Evolutionary conservation across 2,797 vertebrate species (phyloP), one percentile per base, ranked within the genome.

Genomic region (Poecilia velifera): DNA sequence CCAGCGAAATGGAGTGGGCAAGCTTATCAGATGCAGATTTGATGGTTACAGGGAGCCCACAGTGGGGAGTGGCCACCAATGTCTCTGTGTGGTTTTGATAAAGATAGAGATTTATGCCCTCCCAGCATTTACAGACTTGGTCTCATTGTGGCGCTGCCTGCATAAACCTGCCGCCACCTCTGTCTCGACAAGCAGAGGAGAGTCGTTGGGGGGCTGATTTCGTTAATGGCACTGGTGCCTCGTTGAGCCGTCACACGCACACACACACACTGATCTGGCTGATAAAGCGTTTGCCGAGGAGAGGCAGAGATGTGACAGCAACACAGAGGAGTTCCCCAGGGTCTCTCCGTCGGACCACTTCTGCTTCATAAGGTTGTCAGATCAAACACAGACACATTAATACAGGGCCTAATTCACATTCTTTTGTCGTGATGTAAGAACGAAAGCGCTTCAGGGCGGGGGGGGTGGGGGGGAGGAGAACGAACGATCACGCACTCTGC

Each of bases 101-200:
- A 96, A 95, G 89, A 28, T 64, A 77, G 93, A 96, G 95, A 97
- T 97, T 97, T 97, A 97, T 96, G 96, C 95, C 95, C 96, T 80
- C 85, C 93, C 92, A 95, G 81, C 93, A 87, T 97, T 97, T 97
- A 96, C 83, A 93, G 94, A 95, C 93, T 95, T 94, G 90, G 85
- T 91, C 92, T 41, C 92, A 87, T 87, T 93, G 95, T 88, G 90
- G 94, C 92, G 87, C 94, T 96, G 95, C 96, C 94, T 95, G 94
- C 96, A 94, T 93, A 95, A 95, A 96, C 92, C 94, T 94, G 95
- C 91, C 86, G 90, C 92, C 84, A 94, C 95, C 93, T 94, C 96
- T 92, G 95, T 96, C 96, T 95, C 84, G 92, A 94, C 95, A 93
- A 93, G 89, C 89, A 80, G 84, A 81, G 87, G 84, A 88, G 81